These are phyloP conservation scores for Endomychus coccineus DNA, from an alignment of 2,888 invertebrate genomes.

Conservation along the genomic window DNA sequence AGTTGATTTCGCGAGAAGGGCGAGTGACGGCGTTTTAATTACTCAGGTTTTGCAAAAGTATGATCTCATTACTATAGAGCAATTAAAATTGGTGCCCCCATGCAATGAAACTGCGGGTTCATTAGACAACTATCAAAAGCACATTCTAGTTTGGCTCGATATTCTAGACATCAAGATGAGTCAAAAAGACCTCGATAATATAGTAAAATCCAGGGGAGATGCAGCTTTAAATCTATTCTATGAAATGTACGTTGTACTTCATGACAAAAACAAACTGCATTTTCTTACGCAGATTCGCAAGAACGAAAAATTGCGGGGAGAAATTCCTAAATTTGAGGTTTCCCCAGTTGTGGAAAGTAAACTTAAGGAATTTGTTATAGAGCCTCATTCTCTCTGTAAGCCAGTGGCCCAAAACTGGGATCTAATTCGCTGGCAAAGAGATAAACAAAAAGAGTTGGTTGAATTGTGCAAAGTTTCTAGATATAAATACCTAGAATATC, in stretches of 20 bases:
- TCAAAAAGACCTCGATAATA: slow-evolving; percentile 44
- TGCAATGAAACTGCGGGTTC: slow-evolving; percentile 24
- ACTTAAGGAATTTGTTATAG: slow-evolving; percentile 12
- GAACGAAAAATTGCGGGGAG: slow-evolving; percentile 30
- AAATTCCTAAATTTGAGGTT: slow-evolving; percentile 40
- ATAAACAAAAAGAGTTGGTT: slow-evolving; percentile 34
- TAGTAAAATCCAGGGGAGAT: slow-evolving; percentile 48
- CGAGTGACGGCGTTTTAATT: slow-evolving; percentile 53
- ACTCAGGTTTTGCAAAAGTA: slow-evolving; percentile 52
- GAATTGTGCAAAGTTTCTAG: slow-evolving; percentile 32
- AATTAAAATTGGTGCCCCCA: slow-evolving; percentile 45
- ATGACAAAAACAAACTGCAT: slow-evolving; percentile 50
- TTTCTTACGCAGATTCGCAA: slow-evolving; percentile 47
- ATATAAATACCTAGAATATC: slow-evolving; percentile 29
- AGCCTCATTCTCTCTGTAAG: slow-evolving; percentile 39
- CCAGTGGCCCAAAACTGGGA: slow-evolving; percentile 46
- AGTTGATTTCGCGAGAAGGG: slow-evolving; percentile 49
- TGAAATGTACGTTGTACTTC: slow-evolving; percentile 53
- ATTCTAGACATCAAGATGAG: slow-evolving; percentile 45
- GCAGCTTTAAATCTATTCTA: slow-evolving; percentile 53
- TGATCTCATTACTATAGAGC: slow-evolving; percentile 51
- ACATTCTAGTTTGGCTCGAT: slow-evolving; percentile 48
- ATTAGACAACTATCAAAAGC: slow-evolving; percentile 46
- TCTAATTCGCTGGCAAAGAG: slow-evolving; percentile 53
- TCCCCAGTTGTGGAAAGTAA: slow-evolving; percentile 16